Base-by-base conservation (phyloP, 2,888 invertebrate species). In the Encarsia formosa region DNA sequence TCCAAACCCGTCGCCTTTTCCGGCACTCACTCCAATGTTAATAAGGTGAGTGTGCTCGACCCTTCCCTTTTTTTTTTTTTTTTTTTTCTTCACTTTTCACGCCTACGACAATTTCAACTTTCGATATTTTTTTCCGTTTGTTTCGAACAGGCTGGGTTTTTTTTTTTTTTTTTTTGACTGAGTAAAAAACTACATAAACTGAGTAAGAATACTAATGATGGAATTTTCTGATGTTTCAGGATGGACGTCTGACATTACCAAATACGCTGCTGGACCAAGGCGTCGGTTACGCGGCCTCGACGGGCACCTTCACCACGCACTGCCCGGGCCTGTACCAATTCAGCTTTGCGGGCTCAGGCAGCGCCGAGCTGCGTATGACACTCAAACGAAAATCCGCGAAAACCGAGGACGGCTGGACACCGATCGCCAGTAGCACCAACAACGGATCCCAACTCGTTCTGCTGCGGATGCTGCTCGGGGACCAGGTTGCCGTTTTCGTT, bases 261-360 rank as follows among this genome's bases (percentile, higher is more conserved):
- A 62, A 68, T 49, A 71, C 73, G 2, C 62, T 75, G 48, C 68
- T 75, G 20, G 74, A 77, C 63, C 71, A 74, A 57, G 75, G 75
- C 42, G 74, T 76, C 49, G 77, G 76, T 32, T 77, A 76, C 63
- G 68, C 69, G 44, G 66, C 70, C 3, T 68, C 74, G 50, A 73
- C 74, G 5, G 76, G 77, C 23, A 72, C 73, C 40, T 77, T 77
- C 63, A 76, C 74, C 31, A 73, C 73, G 9, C 72, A 75, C 56
- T 77, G 77, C 58, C 75, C 77, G 4, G 77, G 76, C 31, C 66
- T 76, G 32, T 77, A 77, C 59, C 76, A 75, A 58, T 74, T 77
- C 62, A 73, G 74, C 32, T 77, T 76, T 61, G 69, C 75, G 23
- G 76, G 73, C 26, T 69, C 70, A 54, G 75, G 74, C 35, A 67